These are phyloP conservation scores for Noturus placidus DNA, from an alignment of 2,113 vertebrate species.

Conservation along the genomic window DNA sequence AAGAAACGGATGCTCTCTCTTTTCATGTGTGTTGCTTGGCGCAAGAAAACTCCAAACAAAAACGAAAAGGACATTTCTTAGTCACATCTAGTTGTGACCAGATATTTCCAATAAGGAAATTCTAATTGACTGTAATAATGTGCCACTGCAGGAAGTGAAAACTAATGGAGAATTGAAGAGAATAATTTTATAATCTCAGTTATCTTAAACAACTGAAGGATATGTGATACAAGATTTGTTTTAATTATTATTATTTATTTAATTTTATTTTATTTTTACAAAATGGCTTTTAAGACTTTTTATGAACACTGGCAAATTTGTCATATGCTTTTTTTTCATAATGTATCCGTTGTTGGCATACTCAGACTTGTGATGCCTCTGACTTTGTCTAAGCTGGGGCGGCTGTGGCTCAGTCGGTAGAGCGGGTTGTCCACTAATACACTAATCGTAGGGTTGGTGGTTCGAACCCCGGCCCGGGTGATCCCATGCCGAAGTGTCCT, in stretches of 20 bases:
- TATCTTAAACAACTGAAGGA: conserved; percentile 25
- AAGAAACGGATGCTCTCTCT: conserved; percentile 46
- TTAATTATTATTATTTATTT: too few relatives aligned
- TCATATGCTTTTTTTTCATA: conserved; percentile 10
- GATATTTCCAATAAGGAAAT: neutral
- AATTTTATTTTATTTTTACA: too few relatives aligned
- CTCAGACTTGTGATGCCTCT: conserved; percentile 31
- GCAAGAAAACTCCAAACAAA: conserved; percentile 1
- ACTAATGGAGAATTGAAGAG: neutral
- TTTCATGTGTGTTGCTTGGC: conserved; percentile 3
- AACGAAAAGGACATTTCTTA: neutral
- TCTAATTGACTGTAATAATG: neutral
- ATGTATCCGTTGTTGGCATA: conserved; percentile 4
- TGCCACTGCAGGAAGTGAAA: neutral
- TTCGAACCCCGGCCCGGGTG: too few relatives aligned
- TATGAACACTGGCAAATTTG: conserved; percentile 1
- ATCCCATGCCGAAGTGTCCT: too few relatives aligned
- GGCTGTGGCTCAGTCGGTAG: too few relatives aligned
- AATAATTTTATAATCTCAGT: conserved; percentile 24
- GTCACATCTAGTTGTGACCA: conserved; percentile 4
- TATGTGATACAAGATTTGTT: neutral
- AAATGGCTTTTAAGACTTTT: neutral
- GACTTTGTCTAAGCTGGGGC: neutral
- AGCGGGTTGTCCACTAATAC: too few relatives aligned
- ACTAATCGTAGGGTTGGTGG: too few relatives aligned